Evolutionary conservation across 2,113 vertebrate species (phyloP).

Genomic region (Gallinago undulata): DNA sequence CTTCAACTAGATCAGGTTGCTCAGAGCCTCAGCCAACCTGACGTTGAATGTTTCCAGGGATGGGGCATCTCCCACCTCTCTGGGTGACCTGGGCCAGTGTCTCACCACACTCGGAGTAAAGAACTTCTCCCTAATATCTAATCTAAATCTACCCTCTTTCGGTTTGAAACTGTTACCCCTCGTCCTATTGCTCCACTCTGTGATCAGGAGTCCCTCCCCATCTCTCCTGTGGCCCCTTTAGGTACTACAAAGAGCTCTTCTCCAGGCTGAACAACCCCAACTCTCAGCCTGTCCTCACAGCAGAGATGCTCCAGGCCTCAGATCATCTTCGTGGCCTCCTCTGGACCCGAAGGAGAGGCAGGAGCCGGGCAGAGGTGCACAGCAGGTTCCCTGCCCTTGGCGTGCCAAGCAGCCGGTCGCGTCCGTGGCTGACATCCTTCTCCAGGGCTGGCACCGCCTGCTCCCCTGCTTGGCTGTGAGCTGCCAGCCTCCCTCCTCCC

Average conservation of each 20-base stretch:
- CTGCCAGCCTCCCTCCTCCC: not conserved
- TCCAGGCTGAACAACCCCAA: not conserved
- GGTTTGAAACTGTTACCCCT: not conserved
- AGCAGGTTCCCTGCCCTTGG: not conserved
- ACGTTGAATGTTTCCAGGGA: not conserved
- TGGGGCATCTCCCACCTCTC: not conserved
- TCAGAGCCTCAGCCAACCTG: not conserved
- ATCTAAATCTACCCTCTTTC: not conserved
- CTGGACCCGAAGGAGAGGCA: not conserved
- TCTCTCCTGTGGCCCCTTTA: not conserved
- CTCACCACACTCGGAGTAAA: not conserved
- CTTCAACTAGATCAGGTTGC: not conserved
- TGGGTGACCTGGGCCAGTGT: not conserved
- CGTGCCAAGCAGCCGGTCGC: not conserved
- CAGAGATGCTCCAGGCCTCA: not conserved
- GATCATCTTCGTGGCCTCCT: not conserved
- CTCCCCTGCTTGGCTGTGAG: not conserved
- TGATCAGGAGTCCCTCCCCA: not conserved
- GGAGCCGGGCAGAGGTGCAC: not conserved
- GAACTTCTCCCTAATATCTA: not conserved
- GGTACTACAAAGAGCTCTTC: not conserved
- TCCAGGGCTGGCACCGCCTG: not conserved
- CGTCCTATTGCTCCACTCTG: not conserved
- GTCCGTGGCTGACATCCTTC: fast-evolving
- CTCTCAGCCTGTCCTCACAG: not conserved